Evolutionary conservation across 1,140 invertebrate species (phyloP).

Genomic region (Meloidogyne hapla): DNA sequence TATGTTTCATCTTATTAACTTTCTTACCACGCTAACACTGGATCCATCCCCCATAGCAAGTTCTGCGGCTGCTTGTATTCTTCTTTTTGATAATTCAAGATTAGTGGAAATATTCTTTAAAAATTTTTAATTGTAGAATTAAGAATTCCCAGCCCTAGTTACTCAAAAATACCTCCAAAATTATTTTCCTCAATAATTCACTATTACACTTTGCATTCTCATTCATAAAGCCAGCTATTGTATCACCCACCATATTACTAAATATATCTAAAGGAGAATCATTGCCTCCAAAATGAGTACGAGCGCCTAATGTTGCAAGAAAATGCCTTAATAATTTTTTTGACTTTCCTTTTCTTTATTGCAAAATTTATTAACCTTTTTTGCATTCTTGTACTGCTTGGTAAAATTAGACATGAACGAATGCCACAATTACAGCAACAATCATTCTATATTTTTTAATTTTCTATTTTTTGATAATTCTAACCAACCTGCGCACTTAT

Average conservation of each 20-base stretch:
- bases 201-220: constrained; percentile 16
- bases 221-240: not conserved
- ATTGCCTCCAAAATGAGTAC: constrained; percentile 1
- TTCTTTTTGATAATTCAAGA: constrained; percentile 33
- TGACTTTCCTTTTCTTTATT: not conserved
- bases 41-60: not conserved
- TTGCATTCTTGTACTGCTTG: not conserved
- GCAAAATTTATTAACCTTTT: constrained; percentile 16
- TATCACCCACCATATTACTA: not conserved
- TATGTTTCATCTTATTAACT: not conserved
- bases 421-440: constrained; percentile 27
- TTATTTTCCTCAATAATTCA: constrained; percentile 3
- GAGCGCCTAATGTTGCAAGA: constrained; percentile 11
- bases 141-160: too few relatives aligned
- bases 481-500: not conserved
- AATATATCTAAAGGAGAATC: not conserved
- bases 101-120: constrained; percentile 35
- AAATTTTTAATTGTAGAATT: not conserved
- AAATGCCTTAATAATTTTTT: not conserved
- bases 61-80: constrained; percentile 28
- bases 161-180: constrained; percentile 26
- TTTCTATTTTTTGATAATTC: not conserved
- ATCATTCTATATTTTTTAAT: constrained; percentile 15
- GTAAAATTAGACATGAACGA: not conserved
- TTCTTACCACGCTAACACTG: constrained; percentile 18